Base-by-base conservation (phyloP, 1,140 invertebrate genomes). In the Matsumurasca onukii region DNA sequence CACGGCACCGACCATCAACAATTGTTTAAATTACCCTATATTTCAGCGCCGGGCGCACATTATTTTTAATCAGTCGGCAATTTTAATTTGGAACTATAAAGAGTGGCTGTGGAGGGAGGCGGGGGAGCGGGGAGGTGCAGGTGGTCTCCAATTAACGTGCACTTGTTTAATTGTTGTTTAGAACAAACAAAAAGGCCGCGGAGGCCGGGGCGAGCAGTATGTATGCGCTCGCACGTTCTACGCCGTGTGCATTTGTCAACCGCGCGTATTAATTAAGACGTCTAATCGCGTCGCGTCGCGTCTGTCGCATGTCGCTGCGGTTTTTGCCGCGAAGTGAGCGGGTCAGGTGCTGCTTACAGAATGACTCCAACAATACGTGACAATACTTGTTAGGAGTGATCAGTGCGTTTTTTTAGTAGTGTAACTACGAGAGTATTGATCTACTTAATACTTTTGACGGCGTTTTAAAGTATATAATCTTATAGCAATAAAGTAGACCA, bases 151-250 rank as follows among this genome's bases (percentile, higher is more conserved):
- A 65, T 65, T 31, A 65, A 22, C 31, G 3, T 20, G 25, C 62
- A 65, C 62, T 65, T 65, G 62, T 65, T 65, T 65, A 65, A 65
- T 65, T 65, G 62, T 65, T 65, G 48, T 65, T 65, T 65, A 65
- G 31, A 65, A 65, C 31, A 65, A 59, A 65, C 31, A 65, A 65
- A 45, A 65, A 65, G n/a, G 5, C 34, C 34, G 5, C 17, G 34
- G 17, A 39, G 5, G 17, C 34, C 17, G 34, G 5, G 17, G 34
- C 17, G 34, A 9, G 5, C 34, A 39, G 17, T 39, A 17, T 39
- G 5, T 17, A 39, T 17, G 34, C 17, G 17, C 34, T 5, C 34
- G 34, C 34, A 5, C 34, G 34, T 17, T n/a, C n/a, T n/a, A n/a
- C 34, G 34, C 34, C 34, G 34, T 17, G 5, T 17, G 5, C 34